Percentiles rank a stretch among this genome's conserved stretches.
These are phyloP conservation scores for Amblyopsis rosae DNA, from an alignment of 2,113 vertebrate genomes.

Conservation along the genomic window DNA sequence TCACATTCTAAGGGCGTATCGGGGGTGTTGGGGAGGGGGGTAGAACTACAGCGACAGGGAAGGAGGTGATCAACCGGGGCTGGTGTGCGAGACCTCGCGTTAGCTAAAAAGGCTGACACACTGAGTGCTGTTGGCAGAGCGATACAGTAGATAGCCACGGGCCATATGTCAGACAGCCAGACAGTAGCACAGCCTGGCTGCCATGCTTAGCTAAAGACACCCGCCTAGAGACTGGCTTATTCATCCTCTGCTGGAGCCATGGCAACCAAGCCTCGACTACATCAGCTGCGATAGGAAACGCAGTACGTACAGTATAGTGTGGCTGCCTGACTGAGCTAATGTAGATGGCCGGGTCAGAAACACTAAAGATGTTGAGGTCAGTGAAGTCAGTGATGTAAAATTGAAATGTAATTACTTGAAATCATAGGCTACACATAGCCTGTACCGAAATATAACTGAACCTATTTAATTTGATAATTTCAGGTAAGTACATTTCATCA, in stretches of 20 bases:
- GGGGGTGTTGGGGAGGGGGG: constrained; percentile 1
- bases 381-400: no score
- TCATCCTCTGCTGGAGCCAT: constrained; percentile 39
- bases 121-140: constrained; percentile 59
- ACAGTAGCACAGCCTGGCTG: constrained; percentile 33
- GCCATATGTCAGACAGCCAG: constrained; percentile 29
- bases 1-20: constrained; percentile 19
- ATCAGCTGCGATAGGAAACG: constrained; percentile 20
- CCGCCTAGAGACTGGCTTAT: constrained; percentile 19
- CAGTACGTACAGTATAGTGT: neutral
- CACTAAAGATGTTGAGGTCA: neutral
- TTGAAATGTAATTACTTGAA: no score
- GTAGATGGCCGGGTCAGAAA: constrained; percentile 11
- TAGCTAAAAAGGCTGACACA: constrained; percentile 40
- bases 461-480: no score
- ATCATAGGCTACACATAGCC: no score
- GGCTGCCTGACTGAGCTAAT: constrained; percentile 19
- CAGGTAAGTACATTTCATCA: no score
- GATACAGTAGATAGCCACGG: constrained; percentile 40
- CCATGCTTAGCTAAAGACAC: constrained; percentile 41
- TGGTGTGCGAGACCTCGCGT: constrained; percentile 39
- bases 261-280: constrained; percentile 43
- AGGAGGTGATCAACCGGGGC: constrained; percentile 27
- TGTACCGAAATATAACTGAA: no score
- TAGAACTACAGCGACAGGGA: neutral